Conservation (phyloP, 2,888 invertebrate species). For the Dryobota labecula region DNA sequence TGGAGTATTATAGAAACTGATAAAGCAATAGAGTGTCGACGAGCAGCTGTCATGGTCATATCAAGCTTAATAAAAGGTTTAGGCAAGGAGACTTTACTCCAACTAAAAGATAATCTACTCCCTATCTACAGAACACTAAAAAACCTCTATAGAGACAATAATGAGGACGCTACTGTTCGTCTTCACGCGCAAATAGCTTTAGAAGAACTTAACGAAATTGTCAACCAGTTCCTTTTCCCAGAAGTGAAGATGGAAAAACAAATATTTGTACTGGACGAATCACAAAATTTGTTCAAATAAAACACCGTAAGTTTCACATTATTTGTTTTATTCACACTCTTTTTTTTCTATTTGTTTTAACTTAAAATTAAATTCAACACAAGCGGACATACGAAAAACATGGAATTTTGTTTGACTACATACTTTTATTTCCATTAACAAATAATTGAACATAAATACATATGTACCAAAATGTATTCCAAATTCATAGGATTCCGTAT, state of each 20-base stretch:
- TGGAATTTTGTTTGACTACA: slow-evolving; percentile 36
- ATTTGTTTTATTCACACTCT: slow-evolving; percentile 71
- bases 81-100: slow-evolving; percentile 92
- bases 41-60: slow-evolving; percentile 95
- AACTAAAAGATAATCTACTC: slow-evolving; percentile 92
- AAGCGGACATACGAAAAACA: slow-evolving; percentile 41
- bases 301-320: slow-evolving; percentile 57
- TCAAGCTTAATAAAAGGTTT: slow-evolving; percentile 94
- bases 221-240: slow-evolving; percentile 91
- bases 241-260: slow-evolving; percentile 90
- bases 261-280: slow-evolving; percentile 80
- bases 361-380: slow-evolving; percentile 52
- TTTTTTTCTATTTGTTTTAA: slow-evolving; percentile 50
- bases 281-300: slow-evolving; percentile 75
- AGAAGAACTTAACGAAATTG: slow-evolving; percentile 93
- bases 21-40: slow-evolving; percentile 93
- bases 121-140: slow-evolving; percentile 94
- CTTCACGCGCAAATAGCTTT: slow-evolving; percentile 94
- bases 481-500: slow-evolving; percentile 21
- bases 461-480: slow-evolving; percentile 18
- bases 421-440: slow-evolving; percentile 37
- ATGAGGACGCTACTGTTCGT: slow-evolving; percentile 92
- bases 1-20: slow-evolving; percentile 93
- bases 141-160: slow-evolving; percentile 91
- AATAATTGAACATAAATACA: slow-evolving; percentile 19